Percentiles rank a stretch among this genome's conserved stretches.
Evolutionary conservation across 2,888 invertebrate genomes (phyloP).

Genomic region (Mesochorus sp.): DNA sequence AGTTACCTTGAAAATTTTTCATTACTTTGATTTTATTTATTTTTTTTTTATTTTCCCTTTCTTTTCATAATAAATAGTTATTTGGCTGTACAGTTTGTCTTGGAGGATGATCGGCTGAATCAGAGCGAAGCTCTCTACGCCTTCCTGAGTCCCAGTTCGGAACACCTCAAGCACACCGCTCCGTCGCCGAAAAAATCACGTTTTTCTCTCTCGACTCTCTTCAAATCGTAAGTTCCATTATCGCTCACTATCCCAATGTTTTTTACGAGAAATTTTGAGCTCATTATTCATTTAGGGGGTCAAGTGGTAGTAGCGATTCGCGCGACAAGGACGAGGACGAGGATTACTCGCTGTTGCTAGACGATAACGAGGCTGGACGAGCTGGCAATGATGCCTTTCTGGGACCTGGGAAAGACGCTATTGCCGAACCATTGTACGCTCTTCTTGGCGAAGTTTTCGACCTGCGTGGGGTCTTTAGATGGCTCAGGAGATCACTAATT

Average conservation of each 20-base stretch:
- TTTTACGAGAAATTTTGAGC: not conserved
- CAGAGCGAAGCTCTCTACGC: conserved; percentile 95
- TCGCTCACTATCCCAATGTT: not conserved
- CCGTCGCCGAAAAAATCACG: conserved; percentile 92
- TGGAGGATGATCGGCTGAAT: conserved; percentile 93
- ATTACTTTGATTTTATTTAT: conserved; percentile 7
- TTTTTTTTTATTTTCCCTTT: conserved; percentile 17
- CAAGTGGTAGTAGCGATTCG: conserved; percentile 85
- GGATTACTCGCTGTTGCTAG: conserved; percentile 90
- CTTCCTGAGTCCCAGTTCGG: conserved; percentile 95
- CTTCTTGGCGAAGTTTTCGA: conserved; percentile 95
- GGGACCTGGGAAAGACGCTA: conserved; percentile 88
- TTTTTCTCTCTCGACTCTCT: conserved; percentile 93
- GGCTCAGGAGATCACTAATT: conserved; percentile 93
- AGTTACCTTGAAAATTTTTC: conserved; percentile 73
- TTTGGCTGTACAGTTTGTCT: conserved; percentile 86
- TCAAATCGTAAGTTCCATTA: conserved; percentile 87
- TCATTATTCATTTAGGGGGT: conserved; percentile 70
- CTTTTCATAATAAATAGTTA: conserved; percentile 8
- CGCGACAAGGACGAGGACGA: conserved; percentile 91
- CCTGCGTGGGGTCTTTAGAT: conserved; percentile 93
- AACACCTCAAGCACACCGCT: conserved; percentile 91
- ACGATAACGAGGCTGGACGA: conserved; percentile 83
- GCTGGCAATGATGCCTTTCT: conserved; percentile 77
- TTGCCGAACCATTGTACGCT: conserved; percentile 95